Evolutionary conservation across 2,113 vertebrate species (phyloP).

Genomic region (Bos indicus): DNA sequence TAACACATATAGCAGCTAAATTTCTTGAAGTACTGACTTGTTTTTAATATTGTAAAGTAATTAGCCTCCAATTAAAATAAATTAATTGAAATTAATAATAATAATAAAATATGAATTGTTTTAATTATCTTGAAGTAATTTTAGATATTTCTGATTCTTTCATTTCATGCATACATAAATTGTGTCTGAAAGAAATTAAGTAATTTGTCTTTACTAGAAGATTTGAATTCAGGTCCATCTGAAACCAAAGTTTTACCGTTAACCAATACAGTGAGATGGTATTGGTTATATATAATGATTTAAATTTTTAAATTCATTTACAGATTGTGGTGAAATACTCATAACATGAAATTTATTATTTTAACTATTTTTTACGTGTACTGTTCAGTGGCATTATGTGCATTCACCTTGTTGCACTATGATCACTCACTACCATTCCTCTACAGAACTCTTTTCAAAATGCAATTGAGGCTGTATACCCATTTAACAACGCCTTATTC

Average conservation of each 20-base stretch:
- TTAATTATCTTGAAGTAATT: neutral
- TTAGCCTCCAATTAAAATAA: no score
- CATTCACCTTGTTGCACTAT: neutral
- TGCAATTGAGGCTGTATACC: neutral
- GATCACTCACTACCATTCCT: neutral
- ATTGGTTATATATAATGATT: neutral
- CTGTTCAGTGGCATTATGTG: neutral
- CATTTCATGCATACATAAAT: neutral
- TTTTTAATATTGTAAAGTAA: neutral
- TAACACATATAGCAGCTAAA: neutral
- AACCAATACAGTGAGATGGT: neutral
- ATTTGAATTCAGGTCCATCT: neutral
- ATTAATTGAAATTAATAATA: no score
- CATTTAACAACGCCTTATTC: neutral
- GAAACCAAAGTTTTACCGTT: neutral
- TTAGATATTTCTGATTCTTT: neutral
- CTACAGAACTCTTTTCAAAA: neutral
- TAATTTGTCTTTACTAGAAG: neutral
- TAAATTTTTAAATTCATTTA: neutral
- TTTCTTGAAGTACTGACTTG: neutral
- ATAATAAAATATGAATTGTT: neutral
- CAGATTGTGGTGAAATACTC: neutral
- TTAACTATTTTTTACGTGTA: neutral
- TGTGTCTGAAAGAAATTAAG: neutral
- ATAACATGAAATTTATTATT: neutral